Evolutionary conservation across 1,140 invertebrate genomes (phyloP).

Genomic region (Drosophila trapezifrons): DNA sequence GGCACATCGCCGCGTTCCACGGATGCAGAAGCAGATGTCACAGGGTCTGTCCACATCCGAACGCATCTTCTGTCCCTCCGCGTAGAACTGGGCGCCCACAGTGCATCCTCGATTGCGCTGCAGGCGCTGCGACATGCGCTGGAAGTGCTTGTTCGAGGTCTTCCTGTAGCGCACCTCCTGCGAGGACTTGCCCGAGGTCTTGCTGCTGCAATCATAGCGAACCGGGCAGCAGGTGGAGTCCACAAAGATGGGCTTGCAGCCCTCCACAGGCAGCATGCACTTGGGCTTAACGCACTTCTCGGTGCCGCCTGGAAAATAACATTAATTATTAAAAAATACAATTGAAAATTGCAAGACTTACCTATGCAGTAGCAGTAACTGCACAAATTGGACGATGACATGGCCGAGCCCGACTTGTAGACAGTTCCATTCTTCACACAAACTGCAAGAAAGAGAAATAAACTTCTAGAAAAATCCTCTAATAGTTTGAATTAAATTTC

Average conservation of each 20-base stretch:
- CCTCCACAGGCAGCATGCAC: constrained; percentile 91
- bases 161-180: constrained; percentile 72
- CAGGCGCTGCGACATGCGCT: constrained; percentile 73
- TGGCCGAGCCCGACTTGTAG: constrained; percentile 89
- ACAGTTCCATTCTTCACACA: constrained; percentile 83
- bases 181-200: constrained; percentile 81
- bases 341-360: too few species aligned
- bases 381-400: constrained; percentile 90
- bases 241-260: constrained; percentile 88
- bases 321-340: too few species aligned
- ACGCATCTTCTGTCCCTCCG: constrained; percentile 91
- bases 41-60: constrained; percentile 87
- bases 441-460: constrained; percentile 41
- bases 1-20: constrained; percentile 89
- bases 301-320: constrained; percentile 85
- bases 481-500: not conserved
- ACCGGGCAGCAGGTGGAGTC: constrained; percentile 92
- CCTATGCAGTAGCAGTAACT: constrained; percentile 95
- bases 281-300: constrained; percentile 92
- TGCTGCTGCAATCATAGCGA: constrained; percentile 90
- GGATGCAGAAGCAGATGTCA: constrained; percentile 93
- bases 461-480: not conserved
- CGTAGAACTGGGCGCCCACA: constrained; percentile 87
- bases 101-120: constrained; percentile 86
- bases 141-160: constrained; percentile 79